Evolutionary conservation across 2,888 invertebrate species (phyloP).

Genomic region (Scrobipalpa costella): DNA sequence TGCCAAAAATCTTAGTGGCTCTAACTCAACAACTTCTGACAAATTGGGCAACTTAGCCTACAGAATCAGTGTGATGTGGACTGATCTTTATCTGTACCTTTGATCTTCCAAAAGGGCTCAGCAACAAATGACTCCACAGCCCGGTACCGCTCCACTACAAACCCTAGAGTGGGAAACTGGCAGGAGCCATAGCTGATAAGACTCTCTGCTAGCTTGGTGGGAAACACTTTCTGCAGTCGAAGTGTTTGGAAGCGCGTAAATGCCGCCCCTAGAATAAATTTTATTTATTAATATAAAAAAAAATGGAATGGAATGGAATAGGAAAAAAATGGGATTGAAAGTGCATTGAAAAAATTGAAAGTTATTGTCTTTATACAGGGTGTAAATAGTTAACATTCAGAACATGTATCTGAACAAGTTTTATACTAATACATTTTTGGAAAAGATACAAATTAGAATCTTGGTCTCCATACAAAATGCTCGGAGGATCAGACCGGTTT

Average conservation of each 20-base stretch:
- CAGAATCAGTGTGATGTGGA: neutral
- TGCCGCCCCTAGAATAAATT: conserved; percentile 88
- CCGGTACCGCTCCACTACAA: conserved; percentile 98
- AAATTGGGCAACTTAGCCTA: neutral
- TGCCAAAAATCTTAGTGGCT: no score
- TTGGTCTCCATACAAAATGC: no score
- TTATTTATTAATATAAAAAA: neutral
- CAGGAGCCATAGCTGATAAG: conserved; percentile 99
- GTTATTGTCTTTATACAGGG: no score
- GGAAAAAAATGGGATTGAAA: no score
- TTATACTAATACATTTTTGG: no score
- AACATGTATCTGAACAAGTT: no score
- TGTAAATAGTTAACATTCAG: no score
- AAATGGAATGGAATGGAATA: no score
- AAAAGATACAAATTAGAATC: no score
- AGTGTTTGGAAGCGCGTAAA: conserved; percentile 99
- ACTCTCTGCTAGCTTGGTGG: conserved; percentile 85
- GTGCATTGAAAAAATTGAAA: no score
- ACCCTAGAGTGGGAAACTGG: conserved; percentile 99
- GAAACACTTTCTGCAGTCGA: conserved; percentile 90
- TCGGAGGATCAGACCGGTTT: no score
- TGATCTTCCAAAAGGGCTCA: conserved; percentile 98
- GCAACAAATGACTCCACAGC: conserved; percentile 94
- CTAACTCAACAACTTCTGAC: no score
- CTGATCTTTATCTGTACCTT: conserved; percentile 73